Conservation (phyloP, 2,113 vertebrate species). For the Vombatus ursinus region DNA sequence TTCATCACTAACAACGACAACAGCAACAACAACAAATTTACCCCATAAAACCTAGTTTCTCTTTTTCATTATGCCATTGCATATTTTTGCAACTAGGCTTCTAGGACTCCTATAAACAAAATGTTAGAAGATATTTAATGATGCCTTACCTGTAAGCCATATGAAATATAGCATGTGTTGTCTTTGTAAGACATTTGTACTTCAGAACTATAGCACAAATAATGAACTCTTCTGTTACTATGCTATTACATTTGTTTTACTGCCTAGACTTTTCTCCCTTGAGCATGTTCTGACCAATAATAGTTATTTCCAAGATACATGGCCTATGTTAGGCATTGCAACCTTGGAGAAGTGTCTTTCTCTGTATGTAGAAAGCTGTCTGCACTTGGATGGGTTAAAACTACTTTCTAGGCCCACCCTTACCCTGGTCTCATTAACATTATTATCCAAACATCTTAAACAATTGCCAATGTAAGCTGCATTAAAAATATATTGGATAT, state of each 20-base stretch:
- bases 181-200: not conserved
- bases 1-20: not conserved
- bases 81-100: not conserved
- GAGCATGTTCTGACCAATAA: not conserved
- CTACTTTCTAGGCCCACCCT: not conserved
- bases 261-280: not conserved
- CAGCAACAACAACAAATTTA: not conserved
- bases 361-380: not conserved
- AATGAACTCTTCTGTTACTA: not conserved
- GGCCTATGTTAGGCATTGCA: not conserved
- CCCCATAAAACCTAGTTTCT: not conserved
- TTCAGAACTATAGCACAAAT: not conserved
- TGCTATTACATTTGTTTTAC: not conserved
- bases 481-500: not conserved
- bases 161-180: not conserved
- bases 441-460: not conserved
- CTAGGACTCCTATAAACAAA: not conserved
- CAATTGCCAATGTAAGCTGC: not conserved
- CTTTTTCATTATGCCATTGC: not conserved
- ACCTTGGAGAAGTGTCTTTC: not conserved
- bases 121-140: not conserved
- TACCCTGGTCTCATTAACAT: not conserved
- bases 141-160: not conserved
- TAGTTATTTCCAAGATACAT: not conserved
- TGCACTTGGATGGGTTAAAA: not conserved